These are phyloP conservation scores for Anabacerthia variegaticeps DNA, from an alignment of 2,797 vertebrate species.

Conservation along the genomic window DNA sequence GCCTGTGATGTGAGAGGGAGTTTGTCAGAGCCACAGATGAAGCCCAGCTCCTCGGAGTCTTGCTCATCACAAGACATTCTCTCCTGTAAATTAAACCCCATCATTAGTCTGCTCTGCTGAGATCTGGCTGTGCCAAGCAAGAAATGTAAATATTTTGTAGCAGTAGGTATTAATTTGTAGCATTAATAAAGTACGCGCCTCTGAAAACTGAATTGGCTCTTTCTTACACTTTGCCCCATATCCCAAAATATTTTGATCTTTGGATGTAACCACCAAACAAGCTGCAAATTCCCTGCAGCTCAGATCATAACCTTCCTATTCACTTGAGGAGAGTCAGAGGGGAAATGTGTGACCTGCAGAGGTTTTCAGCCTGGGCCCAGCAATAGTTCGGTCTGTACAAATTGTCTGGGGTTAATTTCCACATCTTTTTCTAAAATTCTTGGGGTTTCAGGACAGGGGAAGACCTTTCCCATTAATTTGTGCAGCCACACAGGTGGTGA, in stretches of 20 bases:
- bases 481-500: not conserved
- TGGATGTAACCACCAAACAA: constrained; percentile 32
- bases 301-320: not conserved
- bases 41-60: not conserved
- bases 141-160: constrained; percentile 55
- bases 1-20: not conserved
- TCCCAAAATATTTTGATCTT: constrained; percentile 46
- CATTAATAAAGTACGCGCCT: not conserved
- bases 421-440: not conserved
- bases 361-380: not conserved
- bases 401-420: not conserved
- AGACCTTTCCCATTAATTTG: not conserved
- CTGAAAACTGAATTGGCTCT: constrained; percentile 34
- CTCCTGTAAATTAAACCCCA: not conserved
- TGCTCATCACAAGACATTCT: not conserved
- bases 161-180: constrained; percentile 38
- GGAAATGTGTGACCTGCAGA: not conserved
- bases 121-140: not conserved
- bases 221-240: constrained; percentile 8
- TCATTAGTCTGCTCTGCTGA: constrained; percentile 24
- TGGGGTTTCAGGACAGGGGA: not conserved
- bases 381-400: not conserved
- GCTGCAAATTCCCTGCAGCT: constrained; percentile 40
- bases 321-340: not conserved
- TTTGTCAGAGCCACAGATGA: not conserved